These are phyloP conservation scores for Helostoma temminkii DNA, from an alignment of 2,797 vertebrate species.

Conservation along the genomic window DNA sequence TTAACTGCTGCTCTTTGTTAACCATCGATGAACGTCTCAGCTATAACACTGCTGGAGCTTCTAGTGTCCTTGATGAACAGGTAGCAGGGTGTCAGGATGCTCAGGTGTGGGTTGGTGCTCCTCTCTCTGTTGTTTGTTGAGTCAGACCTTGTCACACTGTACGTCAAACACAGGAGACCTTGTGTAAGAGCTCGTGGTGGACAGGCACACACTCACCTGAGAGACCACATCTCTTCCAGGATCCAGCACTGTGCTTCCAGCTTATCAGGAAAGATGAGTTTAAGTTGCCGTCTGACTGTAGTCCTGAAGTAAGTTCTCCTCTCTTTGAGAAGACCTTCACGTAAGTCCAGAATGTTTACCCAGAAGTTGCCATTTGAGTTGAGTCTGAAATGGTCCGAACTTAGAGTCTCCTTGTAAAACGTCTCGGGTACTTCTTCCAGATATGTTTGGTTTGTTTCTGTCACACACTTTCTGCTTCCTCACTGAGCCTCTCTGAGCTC, in stretches of 20 bases:
- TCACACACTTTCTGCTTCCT: constrained; percentile 53
- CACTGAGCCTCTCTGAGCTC: constrained; percentile 17
- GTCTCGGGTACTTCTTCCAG: constrained; percentile 3
- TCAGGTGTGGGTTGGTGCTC: not conserved
- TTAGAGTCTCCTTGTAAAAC: not conserved
- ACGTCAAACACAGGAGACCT: constrained; percentile 30
- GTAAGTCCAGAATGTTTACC: constrained; percentile 1
- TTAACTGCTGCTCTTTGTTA: not conserved
- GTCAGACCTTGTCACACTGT: too few relatives aligned
- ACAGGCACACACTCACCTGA: constrained; percentile 36
- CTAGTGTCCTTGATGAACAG: not conserved
- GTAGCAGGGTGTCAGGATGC: not conserved
- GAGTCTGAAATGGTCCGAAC: constrained; percentile 6
- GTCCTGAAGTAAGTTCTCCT: not conserved
- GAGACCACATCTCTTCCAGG: too few relatives aligned
- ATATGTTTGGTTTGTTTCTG: not conserved
- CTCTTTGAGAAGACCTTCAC: not conserved
- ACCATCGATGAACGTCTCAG: not conserved
- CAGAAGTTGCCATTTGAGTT: not conserved
- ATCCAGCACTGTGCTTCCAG: not conserved
- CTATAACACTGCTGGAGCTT: not conserved
- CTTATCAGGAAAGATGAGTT: constrained; percentile 5
- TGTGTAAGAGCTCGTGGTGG: not conserved
- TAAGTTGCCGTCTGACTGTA: not conserved
- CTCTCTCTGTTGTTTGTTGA: too few relatives aligned